Evolutionary conservation across 1,140 invertebrate genomes (phyloP).

Genomic region (Leptopilina clavipes): DNA sequence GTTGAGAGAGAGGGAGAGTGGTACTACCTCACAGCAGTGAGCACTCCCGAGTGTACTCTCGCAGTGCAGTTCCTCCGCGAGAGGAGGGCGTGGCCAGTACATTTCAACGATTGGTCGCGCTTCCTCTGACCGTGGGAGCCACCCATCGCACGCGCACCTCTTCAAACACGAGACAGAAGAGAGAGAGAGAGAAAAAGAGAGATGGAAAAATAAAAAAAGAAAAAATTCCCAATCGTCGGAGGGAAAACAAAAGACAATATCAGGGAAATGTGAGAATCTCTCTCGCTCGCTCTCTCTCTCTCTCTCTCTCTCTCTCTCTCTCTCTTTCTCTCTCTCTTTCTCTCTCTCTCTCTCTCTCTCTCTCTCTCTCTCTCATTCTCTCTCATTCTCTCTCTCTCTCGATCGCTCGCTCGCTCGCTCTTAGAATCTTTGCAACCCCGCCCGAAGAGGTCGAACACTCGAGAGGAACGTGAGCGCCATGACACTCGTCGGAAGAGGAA

Average conservation of each 20-base stretch:
- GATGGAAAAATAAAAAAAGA: constrained; percentile 54
- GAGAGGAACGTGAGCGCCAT: no score
- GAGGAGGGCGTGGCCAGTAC: constrained; percentile 60
- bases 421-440: no score
- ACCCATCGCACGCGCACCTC: constrained; percentile 68
- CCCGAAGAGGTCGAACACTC: no score
- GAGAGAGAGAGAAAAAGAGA: neutral
- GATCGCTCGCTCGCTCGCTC: no score
- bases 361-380: no score
- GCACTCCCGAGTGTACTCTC: constrained; percentile 41
- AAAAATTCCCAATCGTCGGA: constrained; percentile 48
- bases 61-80: constrained; percentile 61
- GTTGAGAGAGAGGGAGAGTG: constrained; percentile 58
- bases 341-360: no score
- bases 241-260: constrained; percentile 56
- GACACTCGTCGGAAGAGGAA: no score
- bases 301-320: neutral
- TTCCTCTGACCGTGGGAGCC: constrained; percentile 57
- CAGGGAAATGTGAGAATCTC: constrained; percentile 34
- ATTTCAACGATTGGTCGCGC: constrained; percentile 64
- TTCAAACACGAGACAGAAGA: no score
- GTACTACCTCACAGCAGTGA: constrained; percentile 43
- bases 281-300: no score
- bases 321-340: no score
- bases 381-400: no score